Evolutionary conservation across 2,888 invertebrate species (phyloP).

Genomic region (Teleogryllus oceanicus): DNA sequence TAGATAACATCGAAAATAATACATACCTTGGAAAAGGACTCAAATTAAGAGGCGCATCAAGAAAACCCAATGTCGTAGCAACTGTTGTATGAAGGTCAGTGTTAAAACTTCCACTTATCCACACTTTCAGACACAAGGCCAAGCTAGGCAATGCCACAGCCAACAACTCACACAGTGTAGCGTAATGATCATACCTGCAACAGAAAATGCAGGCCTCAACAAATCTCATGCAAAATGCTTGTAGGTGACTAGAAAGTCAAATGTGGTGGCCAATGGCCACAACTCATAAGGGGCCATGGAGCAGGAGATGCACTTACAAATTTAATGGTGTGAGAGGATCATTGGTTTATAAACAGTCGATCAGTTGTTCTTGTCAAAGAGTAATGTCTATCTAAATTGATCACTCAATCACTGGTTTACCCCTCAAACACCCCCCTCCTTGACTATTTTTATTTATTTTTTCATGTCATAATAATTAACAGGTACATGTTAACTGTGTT

Average conservation of each 20-base stretch:
- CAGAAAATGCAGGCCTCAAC: background rate
- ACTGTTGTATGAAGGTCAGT: slow-evolving; percentile 49
- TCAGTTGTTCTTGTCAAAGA: no score
- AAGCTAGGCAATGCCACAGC: slow-evolving; percentile 63
- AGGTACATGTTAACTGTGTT: no score
- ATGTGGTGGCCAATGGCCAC: background rate
- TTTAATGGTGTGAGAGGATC: no score
- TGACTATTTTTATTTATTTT: no score
- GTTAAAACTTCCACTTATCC: slow-evolving; percentile 52
- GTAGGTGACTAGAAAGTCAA: background rate
- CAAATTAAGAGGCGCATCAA: slow-evolving; percentile 41
- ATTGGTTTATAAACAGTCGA: no score
- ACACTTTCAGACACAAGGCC: slow-evolving; percentile 58
- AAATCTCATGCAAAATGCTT: background rate
- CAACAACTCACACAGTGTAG: slow-evolving; percentile 65
- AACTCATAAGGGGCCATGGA: no score
- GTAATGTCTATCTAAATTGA: no score
- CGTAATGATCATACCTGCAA: slow-evolving; percentile 68
- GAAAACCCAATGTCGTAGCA: slow-evolving; percentile 44
- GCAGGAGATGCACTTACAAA: no score
- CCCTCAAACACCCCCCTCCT: no score
- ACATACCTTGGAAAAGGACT: slow-evolving; percentile 41
- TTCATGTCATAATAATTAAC: no score
- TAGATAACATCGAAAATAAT: background rate
- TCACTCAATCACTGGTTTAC: no score